Base-by-base conservation (phyloP, 64 coral and sea anemone genomes). In the Cladopsammia gracilis region DNA sequence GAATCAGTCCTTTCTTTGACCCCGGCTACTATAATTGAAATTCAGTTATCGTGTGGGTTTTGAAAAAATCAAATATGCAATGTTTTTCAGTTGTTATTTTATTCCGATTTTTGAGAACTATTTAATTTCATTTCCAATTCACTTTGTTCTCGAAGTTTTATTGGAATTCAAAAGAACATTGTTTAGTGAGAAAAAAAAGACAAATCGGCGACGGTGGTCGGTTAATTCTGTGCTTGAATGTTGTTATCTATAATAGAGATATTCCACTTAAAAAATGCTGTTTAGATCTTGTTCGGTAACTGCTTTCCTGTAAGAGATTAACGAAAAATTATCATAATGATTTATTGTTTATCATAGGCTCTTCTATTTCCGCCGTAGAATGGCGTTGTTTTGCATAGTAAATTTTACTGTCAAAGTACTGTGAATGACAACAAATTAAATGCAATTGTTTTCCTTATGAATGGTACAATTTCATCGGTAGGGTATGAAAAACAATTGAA, bases 271-370 rank as follows among this genome's bases (percentile, higher is more conserved):
- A 79, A 75, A 79, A 58, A 59, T 58, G 58, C 76, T 56, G 76
- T 77, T 77, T 54, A 53, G 19, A 79, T 79, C 76, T 43, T 79
- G n/a, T 42, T 83, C 42, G 61, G 19, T 48, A 24, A 83, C 19
- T 25, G 24, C 5, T 24, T 7, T 60, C 4, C 58, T 4, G 59
- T 64, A 64, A 59, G 79, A 82, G 56, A 82, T 60, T 16, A 64
- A 0, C 16, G 19, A 75, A 47, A 64, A 10, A 82, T 64, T 82
- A 62, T 19, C 42, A 82, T 82, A 64, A 65, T 64, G 25, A n/a
- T 47, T n/a, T 14, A 56, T 45, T 6, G 4, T 49, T 83, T 19
- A 7, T 25, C 9, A 13, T 45, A 72, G 9, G 13, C 18, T 48
- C 10, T 23, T 47, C 14, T 20, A 66, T 83, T 83, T 83, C 34